These are phyloP conservation scores for Peromyscus aztecus DNA, from an alignment of 2,797 vertebrate species.

Conservation along the genomic window DNA sequence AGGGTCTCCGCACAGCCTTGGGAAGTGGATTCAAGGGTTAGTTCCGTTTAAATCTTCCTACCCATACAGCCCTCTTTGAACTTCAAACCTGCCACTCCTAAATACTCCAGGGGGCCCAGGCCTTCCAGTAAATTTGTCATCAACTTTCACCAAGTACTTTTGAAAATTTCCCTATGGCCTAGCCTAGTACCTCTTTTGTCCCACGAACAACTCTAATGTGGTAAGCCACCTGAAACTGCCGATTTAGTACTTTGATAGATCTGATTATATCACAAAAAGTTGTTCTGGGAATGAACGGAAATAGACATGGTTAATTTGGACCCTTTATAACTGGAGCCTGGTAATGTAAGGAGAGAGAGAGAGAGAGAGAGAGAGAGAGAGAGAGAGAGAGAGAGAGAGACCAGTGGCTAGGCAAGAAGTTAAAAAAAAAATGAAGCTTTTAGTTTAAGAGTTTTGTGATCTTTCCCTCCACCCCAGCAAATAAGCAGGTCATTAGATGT, in stretches of 20 bases:
- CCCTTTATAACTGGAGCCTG: neutral
- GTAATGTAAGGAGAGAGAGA: neutral
- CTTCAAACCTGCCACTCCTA: neutral
- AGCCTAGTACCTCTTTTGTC: neutral
- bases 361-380: neutral
- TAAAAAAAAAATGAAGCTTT: neutral
- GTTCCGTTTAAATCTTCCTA: neutral
- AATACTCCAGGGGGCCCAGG: neutral
- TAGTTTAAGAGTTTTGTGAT: slow-evolving; percentile 54
- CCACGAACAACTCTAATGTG: neutral
- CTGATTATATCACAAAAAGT: neutral
- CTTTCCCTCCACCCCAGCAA: slow-evolving; percentile 22
- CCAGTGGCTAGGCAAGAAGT: neutral
- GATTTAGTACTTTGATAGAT: slow-evolving; percentile 53
- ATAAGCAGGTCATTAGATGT: neutral
- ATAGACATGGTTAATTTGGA: neutral
- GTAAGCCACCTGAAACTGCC: slow-evolving; percentile 20
- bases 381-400: neutral
- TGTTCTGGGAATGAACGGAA: slow-evolving; percentile 8
- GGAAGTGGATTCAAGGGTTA: neutral
- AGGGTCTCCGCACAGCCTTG: too few relatives aligned
- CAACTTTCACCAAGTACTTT: neutral
- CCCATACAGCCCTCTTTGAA: neutral
- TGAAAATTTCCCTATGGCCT: neutral
- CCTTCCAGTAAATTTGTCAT: slow-evolving; percentile 23